Base-by-base conservation (phyloP, 1,140 invertebrate genomes). In the Ectropis grisescens region DNA sequence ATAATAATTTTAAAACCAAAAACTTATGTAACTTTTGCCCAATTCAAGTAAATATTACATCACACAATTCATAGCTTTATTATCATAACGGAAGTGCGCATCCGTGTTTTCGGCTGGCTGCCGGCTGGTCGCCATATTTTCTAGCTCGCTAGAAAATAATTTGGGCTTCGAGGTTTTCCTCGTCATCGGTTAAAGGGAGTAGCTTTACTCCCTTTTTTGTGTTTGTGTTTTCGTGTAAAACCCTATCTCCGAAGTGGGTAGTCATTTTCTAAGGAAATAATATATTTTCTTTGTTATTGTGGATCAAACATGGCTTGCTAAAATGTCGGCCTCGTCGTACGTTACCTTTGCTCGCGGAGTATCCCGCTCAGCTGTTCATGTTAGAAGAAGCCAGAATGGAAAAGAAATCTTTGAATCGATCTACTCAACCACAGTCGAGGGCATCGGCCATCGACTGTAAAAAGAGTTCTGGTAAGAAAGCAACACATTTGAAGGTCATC, bases 251-350 rank as follows among this genome's bases (percentile, higher is more conserved):
- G 40, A n/a, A n/a, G 37, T 58, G 46, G 57, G 62, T 72, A 62
- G 40, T 35, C 47, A 59, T 54, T 56, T 56, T 41, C 32, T 60
- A 43, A 37, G 59, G 40, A 44, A 57, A 55, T 49, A 52, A 58
- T 31, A 40, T 47, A 75, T 82, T 85, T 83, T 82, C 74, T 79
- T 80, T 76, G 69, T 82, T 70, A n/a, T 71, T 65, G 66, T 70
- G n/a, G n/a, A 75, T 75, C 62, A 89, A 89, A 89, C 87, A 92
- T 91, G 90, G 89, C 88, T 90, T 91, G 87, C 86, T 92, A 89
- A 90, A 85, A 91, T 91, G 90, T 89, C 85, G 87, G 80, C 80
- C 68, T 71, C 87, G 84, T 86, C 75, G 79, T 84, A 82, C 82
- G 68, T 80, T 84, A 84, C 87, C 89, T 90, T n/a, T n/a, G 88